Conservation (phyloP, 1,140 invertebrate genomes). For the Drosophila watanabei region DNA sequence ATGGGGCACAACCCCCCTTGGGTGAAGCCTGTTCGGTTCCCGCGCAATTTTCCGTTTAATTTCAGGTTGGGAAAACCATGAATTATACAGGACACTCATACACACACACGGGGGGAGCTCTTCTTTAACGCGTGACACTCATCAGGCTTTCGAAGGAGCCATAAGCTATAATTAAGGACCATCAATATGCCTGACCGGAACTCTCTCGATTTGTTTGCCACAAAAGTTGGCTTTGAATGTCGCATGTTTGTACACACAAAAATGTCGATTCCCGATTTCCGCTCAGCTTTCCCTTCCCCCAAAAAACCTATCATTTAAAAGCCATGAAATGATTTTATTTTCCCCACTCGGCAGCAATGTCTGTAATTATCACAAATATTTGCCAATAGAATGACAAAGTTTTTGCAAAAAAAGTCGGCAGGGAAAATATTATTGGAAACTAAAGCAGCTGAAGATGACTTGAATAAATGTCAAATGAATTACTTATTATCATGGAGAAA, state of each 20-base stretch:
- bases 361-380: conserved; percentile 80
- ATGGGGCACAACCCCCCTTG: not conserved
- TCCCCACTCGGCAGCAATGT: not conserved
- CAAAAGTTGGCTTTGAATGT: conserved; percentile 78
- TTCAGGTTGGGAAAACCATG: conserved; percentile 67
- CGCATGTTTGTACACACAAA: conserved; percentile 78
- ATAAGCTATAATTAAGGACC: conserved; percentile 53
- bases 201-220: conserved; percentile 76
- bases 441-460: not conserved
- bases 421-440: conserved; percentile 24
- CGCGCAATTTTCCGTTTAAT: conserved; percentile 76
- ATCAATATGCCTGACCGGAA: conserved; percentile 12
- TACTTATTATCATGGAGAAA: too few relatives aligned
- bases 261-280: conserved; percentile 47
- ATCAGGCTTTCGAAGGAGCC: conserved; percentile 48
- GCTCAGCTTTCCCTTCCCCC: conserved; percentile 3
- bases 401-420: conserved; percentile 29
- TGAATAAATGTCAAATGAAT: conserved; percentile 1
- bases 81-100: conserved; percentile 56
- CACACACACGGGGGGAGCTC: conserved; percentile 15
- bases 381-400: conserved; percentile 46
- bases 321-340: conserved; percentile 71
- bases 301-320: conserved; percentile 32
- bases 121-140: conserved; percentile 76
- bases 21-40: conserved; percentile 59